A percentile compares a stretch with the other conserved stretches of the same genome.
phyloP scores from a whole-genome alignment of 64 coral and sea anemone genomes.

The Orbicella faveolata region DNA sequence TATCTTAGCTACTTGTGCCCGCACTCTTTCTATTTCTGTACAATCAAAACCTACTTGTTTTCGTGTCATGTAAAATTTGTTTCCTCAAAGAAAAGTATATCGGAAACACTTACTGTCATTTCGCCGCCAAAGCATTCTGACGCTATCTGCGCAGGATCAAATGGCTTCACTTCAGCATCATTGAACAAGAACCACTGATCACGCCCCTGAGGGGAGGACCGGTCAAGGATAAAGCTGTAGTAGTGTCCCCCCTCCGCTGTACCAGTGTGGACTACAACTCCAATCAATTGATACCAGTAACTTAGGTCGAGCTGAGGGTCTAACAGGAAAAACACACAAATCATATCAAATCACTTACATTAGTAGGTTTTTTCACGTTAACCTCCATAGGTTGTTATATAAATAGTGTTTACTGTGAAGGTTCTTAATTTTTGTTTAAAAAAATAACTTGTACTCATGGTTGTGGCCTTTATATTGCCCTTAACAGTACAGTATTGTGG shows the following conservation, averaged over 20 bases:
- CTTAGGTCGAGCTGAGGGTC: conserved; percentile 85
- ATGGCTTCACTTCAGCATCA: conserved; percentile 99
- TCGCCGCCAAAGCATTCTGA: conserved; percentile 98
- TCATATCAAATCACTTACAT: background rate
- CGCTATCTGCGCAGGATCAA: conserved; percentile 97
- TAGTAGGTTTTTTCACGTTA: too few relatives aligned
- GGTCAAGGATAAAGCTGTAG: conserved; percentile 95
- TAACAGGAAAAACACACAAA: background rate
- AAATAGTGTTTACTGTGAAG: too few relatives aligned
- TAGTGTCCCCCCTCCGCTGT: conserved; percentile 98
- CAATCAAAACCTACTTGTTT: too few relatives aligned
- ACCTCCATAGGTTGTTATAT: too few relatives aligned
- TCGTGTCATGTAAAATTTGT: background rate
- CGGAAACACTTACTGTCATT: conserved; percentile 80
- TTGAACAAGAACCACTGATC: conserved; percentile 98
- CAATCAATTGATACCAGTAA: conserved; percentile 95
- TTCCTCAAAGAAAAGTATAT: background rate
- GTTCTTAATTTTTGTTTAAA: too few relatives aligned
- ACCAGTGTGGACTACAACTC: conserved; percentile 95
- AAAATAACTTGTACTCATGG: too few relatives aligned
- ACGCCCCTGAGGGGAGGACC: conserved; percentile 62
- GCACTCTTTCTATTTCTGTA: too few relatives aligned
- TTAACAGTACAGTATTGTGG: too few relatives aligned
- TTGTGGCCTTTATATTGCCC: too few relatives aligned
- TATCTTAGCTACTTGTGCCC: too few relatives aligned